Evolutionary conservation across 2,888 invertebrate genomes (phyloP), one percentile per base, ranked within the genome.

Genomic region (Clanis bilineata): DNA sequence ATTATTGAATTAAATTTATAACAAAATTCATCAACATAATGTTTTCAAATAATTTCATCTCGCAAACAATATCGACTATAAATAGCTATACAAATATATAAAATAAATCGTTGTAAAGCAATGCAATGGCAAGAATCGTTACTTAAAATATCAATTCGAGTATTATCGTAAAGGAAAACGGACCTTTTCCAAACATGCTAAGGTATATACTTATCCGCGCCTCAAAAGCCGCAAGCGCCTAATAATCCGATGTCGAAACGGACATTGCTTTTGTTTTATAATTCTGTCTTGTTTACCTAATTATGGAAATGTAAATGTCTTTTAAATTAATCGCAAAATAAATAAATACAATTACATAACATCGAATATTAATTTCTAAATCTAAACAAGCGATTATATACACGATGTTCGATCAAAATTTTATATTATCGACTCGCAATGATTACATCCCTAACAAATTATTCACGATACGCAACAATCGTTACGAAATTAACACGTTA

Each of bases 71-170:
- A n/a, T 36, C 21, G 4, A 15, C 44, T 12, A 56, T n/a, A 2
- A 32, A 47, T 15, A 51, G 0, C 32, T 22, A 36, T 9, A 9
- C 36, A n/a, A n/a, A n/a, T n/a, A n/a, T 38, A 38, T 44, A 28
- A 5, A 38, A 25, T 18, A 58, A 58, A 36, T 55, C 38, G 22
- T 55, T 36, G 23, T 64, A 65, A 67, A 65, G 65, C 65, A 63
- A 63, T 57, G 38, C 44, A 63, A 65, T 69, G 69, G 69, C 69
- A 69, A 69, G 69, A 67, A 62, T 60, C 36, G 41, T 58, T 43
- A 39, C 39, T 36, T 57, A 38, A 59, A 38, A 54, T 36, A 56
- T 22, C 6, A 51, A 44, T 38, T 28, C 21, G 45, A 57, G 45
- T 45, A 57, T 57, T 57, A 57, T 38, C 25, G 23, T n/a, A 45